Evolutionary conservation across 2,888 invertebrate genomes (phyloP).

Genomic region (Rosalia funebris): DNA sequence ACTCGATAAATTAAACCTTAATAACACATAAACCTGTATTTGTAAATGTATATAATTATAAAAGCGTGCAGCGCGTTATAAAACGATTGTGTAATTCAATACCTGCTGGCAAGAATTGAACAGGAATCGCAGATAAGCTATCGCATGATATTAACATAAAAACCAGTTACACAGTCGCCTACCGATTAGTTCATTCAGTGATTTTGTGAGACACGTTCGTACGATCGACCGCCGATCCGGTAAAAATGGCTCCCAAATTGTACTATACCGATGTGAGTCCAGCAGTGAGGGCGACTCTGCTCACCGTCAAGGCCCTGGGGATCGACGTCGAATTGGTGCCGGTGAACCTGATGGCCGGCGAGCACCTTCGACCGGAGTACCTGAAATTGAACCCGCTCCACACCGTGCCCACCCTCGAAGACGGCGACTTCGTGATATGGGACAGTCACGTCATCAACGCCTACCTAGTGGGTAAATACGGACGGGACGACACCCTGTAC

Average conservation of each 20-base stretch:
- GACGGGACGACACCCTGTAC: constrained; percentile 64
- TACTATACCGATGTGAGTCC: constrained; percentile 56
- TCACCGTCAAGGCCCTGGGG: constrained; percentile 62
- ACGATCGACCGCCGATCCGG: neutral
- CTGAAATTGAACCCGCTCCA: constrained; percentile 67
- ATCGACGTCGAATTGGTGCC: constrained; percentile 62
- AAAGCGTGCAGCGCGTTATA: too few relatives aligned
- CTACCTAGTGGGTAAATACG: constrained; percentile 50
- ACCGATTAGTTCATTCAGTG: constrained; percentile 3
- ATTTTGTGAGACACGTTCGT: neutral
- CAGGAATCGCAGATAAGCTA: neutral
- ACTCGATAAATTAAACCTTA: too few relatives aligned
- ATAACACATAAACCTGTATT: too few relatives aligned
- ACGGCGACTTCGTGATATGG: constrained; percentile 68
- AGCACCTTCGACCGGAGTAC: constrained; percentile 60
- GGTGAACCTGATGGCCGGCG: constrained; percentile 63
- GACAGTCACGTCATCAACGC: constrained; percentile 64
- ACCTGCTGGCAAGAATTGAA: neutral
- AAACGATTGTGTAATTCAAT: neutral
- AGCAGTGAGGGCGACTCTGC: constrained; percentile 63
- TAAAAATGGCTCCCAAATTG: constrained; percentile 41
- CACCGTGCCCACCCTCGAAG: constrained; percentile 66
- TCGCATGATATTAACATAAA: neutral
- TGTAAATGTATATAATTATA: too few relatives aligned
- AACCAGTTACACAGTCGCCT: constrained; percentile 3